Evolutionary conservation across 2,888 invertebrate species (phyloP), one percentile per base, ranked within the genome.

Genomic region (Andrena trimmerana): DNA sequence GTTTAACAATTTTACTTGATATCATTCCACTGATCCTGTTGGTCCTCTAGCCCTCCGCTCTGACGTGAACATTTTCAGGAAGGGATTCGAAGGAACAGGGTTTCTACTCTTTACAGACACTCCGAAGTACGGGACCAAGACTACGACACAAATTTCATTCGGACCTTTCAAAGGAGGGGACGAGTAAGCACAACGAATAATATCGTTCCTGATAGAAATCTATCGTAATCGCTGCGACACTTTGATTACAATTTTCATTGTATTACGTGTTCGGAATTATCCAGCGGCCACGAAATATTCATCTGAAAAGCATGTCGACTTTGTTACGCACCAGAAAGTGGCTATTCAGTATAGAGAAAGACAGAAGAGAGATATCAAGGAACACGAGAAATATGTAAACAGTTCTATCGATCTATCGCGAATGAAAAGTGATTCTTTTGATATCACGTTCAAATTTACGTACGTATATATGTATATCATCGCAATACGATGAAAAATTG

Each of bases 11-110:
- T 86, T 86, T 87, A 85, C 83, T 83, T 86, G 79, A 66, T 82
- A 81, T 62, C 75, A 77, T 82, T 52, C 83, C 84, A 78, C 72
- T 66, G 81, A 88, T 89, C 88, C 82, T 88, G 86, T 87, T 89
- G 81, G 78, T 89, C 85, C 80, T 88, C 80, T 83, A 88, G 73
- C 78, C 80, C 84, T 71, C 85, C 57, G 75, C 68, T 63, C 67
- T 78, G 71, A 54, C 72, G 63, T 71, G 60, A 70, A 75, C 73
- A 63, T 81, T 73, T 66, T 52, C 57, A 48, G 76, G 68, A 75
- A 74, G 75, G 85, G 83, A 86, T 50, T 84, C 27, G 10, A 75
- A 79, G 81, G 75, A 69, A 50, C 6, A 27, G 62, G 78, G 16
- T 60, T 8, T 69, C 48, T 62, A 31, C 4, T 36, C 59, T 68